Percentiles rank a stretch among this genome's conserved stretches.
Conservation (phyloP, 2,888 invertebrate species). For the Pteria penguin region DNA sequence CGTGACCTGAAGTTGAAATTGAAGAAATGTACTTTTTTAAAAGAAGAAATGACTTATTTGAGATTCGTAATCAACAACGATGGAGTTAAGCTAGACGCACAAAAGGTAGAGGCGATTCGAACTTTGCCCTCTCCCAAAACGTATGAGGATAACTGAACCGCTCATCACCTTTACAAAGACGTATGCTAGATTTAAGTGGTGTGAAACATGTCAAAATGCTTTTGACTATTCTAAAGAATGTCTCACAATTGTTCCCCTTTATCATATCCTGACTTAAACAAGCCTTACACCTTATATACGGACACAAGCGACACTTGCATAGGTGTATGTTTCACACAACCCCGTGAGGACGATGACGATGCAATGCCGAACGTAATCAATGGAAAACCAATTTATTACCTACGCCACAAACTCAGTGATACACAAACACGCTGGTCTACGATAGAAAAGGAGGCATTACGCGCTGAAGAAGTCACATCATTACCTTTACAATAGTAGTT, state of each 20-base stretch:
- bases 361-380: not conserved
- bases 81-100: not conserved
- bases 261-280: not conserved
- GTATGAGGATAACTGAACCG: not conserved
- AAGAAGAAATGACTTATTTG: constrained; percentile 18
- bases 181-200: not conserved
- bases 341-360: not conserved
- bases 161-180: not conserved
- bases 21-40: constrained; percentile 25
- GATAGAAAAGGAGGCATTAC: not conserved
- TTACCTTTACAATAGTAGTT: too few species aligned
- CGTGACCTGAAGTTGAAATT: constrained; percentile 25
- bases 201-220: not conserved
- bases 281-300: not conserved
- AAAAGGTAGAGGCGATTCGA: not conserved
- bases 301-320: not conserved
- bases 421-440: not conserved
- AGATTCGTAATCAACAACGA: too few species aligned
- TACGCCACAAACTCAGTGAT: not conserved
- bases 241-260: not conserved
- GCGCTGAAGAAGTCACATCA: too few species aligned
- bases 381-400: not conserved
- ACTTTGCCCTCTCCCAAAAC: not conserved
- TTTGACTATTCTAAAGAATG: not conserved
- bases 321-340: not conserved